Evolutionary conservation across 1,140 invertebrate species (phyloP).

Genomic region (Ectropis grisescens): DNA sequence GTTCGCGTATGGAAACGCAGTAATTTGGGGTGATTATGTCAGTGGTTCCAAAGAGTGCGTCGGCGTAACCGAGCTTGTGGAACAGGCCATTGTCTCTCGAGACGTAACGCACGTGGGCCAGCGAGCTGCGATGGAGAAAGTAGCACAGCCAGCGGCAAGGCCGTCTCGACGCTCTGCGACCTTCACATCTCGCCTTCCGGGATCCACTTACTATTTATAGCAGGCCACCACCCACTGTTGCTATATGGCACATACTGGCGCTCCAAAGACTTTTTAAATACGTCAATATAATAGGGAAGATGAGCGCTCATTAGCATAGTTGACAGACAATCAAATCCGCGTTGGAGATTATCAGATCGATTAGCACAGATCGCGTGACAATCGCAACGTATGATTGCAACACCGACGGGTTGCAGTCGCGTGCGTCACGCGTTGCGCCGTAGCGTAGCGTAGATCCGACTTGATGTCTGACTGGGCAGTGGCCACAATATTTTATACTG

Average conservation of each 20-base stretch:
- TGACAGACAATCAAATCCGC: no score
- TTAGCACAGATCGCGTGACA: constrained; percentile 25
- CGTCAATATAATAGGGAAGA: no score
- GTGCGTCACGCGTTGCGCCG: constrained; percentile 23
- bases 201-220: constrained; percentile 4
- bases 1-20: constrained; percentile 27
- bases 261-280: no score
- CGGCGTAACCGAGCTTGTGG: constrained; percentile 24
- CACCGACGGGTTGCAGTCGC: constrained; percentile 25
- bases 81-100: constrained; percentile 37
- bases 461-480: constrained; percentile 2
- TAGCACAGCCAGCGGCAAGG: constrained; percentile 51
- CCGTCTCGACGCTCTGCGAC: constrained; percentile 37
- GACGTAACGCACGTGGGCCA: constrained; percentile 45
- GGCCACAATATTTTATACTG: no score
- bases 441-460: neutral
- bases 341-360: no score
- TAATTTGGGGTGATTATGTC: constrained; percentile 51
- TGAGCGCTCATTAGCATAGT: no score
- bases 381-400: constrained; percentile 29
- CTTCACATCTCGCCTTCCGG: constrained; percentile 41
- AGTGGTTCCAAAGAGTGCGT: constrained; percentile 43
- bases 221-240: no score
- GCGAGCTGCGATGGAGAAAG: constrained; percentile 36
- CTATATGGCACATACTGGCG: no score